Conservation (phyloP, 1,140 invertebrate genomes). For the Protaetia brevitarsis region DNA sequence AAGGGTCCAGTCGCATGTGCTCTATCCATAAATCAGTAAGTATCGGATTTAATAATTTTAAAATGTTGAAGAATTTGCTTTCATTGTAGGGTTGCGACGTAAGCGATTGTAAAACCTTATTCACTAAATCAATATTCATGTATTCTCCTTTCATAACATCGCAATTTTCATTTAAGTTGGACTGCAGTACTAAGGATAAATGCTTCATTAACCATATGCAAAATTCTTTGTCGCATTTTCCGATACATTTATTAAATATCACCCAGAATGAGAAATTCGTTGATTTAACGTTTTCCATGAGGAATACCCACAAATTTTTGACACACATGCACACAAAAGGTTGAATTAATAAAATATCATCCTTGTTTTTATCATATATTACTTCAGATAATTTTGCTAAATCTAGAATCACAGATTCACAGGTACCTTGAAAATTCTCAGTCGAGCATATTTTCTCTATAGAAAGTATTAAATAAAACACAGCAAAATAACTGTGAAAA, state of each 20-base stretch:
- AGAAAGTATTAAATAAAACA: constrained; percentile 34
- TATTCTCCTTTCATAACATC: neutral
- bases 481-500: constrained; percentile 39
- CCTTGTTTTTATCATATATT: constrained; percentile 27
- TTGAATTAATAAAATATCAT: neutral
- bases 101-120: neutral
- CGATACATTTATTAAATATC: constrained; percentile 26
- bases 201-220: constrained; percentile 28
- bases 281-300: constrained; percentile 27
- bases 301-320: constrained; percentile 28
- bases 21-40: constrained; percentile 37
- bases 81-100: neutral
- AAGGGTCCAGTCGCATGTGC: constrained; percentile 36
- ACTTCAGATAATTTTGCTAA: constrained; percentile 30
- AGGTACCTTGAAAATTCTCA: neutral
- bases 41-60: constrained; percentile 37
- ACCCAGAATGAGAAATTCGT: constrained; percentile 33
- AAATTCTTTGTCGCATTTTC: constrained; percentile 27
- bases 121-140: neutral
- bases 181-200: constrained; percentile 20
- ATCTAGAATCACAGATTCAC: constrained; percentile 29
- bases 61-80: constrained; percentile 27
- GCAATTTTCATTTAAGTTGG: constrained; percentile 29
- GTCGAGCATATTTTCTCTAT: constrained; percentile 19
- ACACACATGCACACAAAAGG: constrained; percentile 33